Conservation (phyloP, 2,113 vertebrate genomes). For the Coptodon rendalli region DNA sequence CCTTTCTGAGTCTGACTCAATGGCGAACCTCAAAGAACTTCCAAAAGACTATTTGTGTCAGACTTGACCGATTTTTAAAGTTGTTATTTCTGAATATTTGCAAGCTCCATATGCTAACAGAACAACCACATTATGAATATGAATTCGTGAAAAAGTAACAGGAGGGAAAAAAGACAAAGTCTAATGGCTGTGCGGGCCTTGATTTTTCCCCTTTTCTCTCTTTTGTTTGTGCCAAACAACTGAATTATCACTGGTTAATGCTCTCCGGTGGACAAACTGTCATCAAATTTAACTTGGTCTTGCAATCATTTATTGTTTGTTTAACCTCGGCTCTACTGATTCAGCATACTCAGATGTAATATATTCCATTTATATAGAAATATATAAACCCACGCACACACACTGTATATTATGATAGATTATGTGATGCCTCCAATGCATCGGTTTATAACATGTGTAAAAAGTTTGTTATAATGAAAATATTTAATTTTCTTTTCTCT, state of each 20-base stretch:
- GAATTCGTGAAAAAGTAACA: conserved; percentile 64
- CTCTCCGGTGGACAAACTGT: conserved; percentile 52
- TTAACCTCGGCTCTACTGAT: conserved; percentile 79
- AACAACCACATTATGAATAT: conserved; percentile 61
- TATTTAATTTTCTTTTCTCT: conserved; percentile 80
- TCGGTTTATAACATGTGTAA: conserved; percentile 80
- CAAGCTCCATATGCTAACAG: conserved; percentile 66
- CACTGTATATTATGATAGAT: conserved; percentile 75
- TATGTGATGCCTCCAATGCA: conserved; percentile 79
- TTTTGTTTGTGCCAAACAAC: conserved; percentile 45
- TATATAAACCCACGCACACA: conserved; percentile 4
- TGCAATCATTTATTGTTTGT: conserved; percentile 72
- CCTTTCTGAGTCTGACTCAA: conserved; percentile 82
- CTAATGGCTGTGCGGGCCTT: conserved; percentile 50
- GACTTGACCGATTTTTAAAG: conserved; percentile 46
- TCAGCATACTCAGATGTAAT: conserved; percentile 81
- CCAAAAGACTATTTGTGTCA: conserved; percentile 61
- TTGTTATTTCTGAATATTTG: conserved; percentile 54
- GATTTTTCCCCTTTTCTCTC: not conserved
- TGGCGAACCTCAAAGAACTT: conserved; percentile 68
- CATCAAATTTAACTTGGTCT: conserved; percentile 62
- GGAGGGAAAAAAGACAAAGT: conserved; percentile 40
- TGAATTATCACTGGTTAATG: conserved; percentile 52
- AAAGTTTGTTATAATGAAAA: conserved; percentile 90
- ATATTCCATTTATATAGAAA: conserved; percentile 69